These are phyloP conservation scores for Amphiprion percula DNA, from an alignment of 2,113 vertebrate genomes.

Conservation along the genomic window DNA sequence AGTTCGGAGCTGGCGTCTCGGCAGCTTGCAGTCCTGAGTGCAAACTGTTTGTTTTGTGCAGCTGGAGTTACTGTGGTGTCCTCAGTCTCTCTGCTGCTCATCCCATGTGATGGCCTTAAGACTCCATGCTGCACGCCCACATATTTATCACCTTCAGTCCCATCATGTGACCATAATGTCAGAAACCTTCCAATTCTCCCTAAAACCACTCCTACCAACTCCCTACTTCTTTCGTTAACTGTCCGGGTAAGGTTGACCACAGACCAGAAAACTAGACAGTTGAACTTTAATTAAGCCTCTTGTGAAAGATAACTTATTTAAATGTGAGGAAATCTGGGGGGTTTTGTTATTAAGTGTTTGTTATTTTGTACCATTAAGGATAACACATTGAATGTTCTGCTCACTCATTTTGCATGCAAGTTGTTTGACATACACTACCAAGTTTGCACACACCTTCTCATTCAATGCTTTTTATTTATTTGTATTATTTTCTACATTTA, in stretches of 20 bases:
- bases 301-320: constrained; percentile 23
- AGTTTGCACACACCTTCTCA: too few relatives aligned
- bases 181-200: constrained; percentile 2
- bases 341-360: constrained; percentile 35
- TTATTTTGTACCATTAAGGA: constrained; percentile 8
- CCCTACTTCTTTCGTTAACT: neutral
- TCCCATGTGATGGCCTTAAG: constrained; percentile 35
- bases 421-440: neutral
- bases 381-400: neutral
- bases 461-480: too few relatives aligned
- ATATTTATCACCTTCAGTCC: constrained; percentile 34
- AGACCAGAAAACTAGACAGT: neutral
- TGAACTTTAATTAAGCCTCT: constrained; percentile 13
- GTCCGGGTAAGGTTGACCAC: neutral
- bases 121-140: neutral
- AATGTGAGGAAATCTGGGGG: neutral
- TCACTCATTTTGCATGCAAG: neutral
- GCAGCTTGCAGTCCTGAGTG: constrained; percentile 29
- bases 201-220: constrained; percentile 33
- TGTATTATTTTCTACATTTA: too few relatives aligned
- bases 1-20: constrained; percentile 30
- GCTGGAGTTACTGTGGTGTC: constrained; percentile 24
- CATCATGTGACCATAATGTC: constrained; percentile 60
- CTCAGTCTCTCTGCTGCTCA: constrained; percentile 25
- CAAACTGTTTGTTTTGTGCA: constrained; percentile 17